Percentiles rank a stretch among this genome's conserved stretches.
These are phyloP conservation scores for Botrylloides violaceus DNA, from an alignment of 23 tunicate species.

Conservation along the genomic window DNA sequence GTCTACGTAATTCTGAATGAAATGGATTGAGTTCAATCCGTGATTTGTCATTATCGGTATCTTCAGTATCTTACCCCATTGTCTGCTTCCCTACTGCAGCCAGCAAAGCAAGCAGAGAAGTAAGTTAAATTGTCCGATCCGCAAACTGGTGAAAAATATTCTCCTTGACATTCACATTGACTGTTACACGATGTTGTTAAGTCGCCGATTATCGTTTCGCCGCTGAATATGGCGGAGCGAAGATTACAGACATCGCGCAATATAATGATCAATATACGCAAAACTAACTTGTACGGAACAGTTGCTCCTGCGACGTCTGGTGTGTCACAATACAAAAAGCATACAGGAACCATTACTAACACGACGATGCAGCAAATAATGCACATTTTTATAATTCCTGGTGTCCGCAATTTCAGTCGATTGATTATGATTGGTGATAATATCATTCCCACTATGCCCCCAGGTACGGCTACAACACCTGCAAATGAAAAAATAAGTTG, in stretches of 20 bases:
- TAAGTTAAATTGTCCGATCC: conserved; percentile 50
- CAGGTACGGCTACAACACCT: conserved; percentile 56
- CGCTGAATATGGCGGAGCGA: not conserved
- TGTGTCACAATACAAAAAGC: conserved; percentile 33
- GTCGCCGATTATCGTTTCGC: not conserved
- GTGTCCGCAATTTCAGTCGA: conserved; percentile 31
- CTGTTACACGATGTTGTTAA: conserved; percentile 38
- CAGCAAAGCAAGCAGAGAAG: conserved; percentile 80
- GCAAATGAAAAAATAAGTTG: not conserved
- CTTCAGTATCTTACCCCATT: not conserved
- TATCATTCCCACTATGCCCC: conserved; percentile 43
- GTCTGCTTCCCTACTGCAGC: conserved; percentile 25
- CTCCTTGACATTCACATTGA: conserved; percentile 50
- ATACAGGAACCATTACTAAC: conserved; percentile 17
- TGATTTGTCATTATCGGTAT: too few relatives aligned
- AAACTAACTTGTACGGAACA: conserved; percentile 29
- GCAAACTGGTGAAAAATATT: conserved; percentile 61
- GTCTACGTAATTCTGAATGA: conserved; percentile 36
- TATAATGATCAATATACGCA: not conserved
- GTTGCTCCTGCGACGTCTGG: conserved; percentile 32
- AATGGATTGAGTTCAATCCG: not conserved
- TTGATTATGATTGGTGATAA: conserved; percentile 35
- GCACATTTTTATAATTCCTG: conserved; percentile 25
- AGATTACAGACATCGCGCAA: too few relatives aligned
- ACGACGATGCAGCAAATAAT: conserved; percentile 23